Percentiles rank a stretch among this genome's conserved stretches.
phyloP scores from a whole-genome alignment of 2,113 vertebrate species.

The Odontophorus gujanensis region DNA sequence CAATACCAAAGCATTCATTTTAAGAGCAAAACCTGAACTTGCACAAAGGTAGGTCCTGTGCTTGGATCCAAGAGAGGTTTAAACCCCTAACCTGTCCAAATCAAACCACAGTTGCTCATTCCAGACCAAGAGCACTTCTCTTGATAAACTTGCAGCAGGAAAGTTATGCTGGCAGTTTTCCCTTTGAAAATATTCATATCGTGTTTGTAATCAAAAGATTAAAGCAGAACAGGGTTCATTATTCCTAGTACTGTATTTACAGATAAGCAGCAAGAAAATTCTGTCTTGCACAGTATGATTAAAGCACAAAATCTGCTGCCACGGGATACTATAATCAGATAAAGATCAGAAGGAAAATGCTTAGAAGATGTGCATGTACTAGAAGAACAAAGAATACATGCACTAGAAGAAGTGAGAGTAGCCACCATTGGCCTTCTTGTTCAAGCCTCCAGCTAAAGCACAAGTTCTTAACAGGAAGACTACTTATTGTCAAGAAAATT shows the following conservation, averaged over 20 bases:
- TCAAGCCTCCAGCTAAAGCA: background rate
- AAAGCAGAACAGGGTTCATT: background rate
- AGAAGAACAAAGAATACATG: background rate
- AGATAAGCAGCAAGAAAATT: background rate
- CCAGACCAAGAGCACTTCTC: background rate
- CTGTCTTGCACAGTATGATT: background rate
- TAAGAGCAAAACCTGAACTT: background rate
- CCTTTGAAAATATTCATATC: background rate
- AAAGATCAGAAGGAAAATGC: background rate
- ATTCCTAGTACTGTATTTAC: background rate
- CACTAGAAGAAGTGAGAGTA: background rate
- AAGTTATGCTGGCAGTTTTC: background rate
- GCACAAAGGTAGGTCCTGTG: background rate
- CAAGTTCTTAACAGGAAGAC: background rate
- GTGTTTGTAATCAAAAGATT: background rate
- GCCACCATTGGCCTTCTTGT: background rate
- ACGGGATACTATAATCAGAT: background rate
- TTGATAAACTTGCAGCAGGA: background rate
- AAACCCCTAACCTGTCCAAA: background rate
- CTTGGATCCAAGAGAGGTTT: background rate
- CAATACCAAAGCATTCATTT: background rate
- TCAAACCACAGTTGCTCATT: background rate
- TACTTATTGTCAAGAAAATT: background rate
- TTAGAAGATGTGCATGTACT: background rate
- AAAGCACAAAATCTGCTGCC: background rate